Evolutionary conservation across 2,888 invertebrate genomes (phyloP).

Genomic region (Platycheirus albimanus): DNA sequence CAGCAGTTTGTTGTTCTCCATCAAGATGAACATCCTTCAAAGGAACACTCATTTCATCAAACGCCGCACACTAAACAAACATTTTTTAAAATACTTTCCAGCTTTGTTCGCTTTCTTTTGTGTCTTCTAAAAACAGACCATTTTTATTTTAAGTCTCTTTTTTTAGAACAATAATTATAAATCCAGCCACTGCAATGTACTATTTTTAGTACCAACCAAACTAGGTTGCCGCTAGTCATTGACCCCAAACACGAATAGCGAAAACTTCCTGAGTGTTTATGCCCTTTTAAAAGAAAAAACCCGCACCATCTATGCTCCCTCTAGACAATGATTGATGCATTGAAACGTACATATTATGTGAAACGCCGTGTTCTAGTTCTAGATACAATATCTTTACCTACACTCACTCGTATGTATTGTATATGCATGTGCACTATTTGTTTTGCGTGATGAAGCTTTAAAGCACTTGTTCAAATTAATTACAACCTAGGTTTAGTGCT

Average conservation of each 20-base stretch:
- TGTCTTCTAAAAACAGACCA: slow-evolving; percentile 29
- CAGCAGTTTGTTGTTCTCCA: background rate
- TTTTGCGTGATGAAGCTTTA: slow-evolving; percentile 53
- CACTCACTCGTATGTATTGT: too few relatives aligned
- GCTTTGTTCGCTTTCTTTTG: background rate
- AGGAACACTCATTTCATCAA: background rate
- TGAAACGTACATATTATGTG: slow-evolving; percentile 15
- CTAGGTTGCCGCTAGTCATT: slow-evolving; percentile 69
- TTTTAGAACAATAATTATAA: slow-evolving; percentile 38
- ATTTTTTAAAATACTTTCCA: background rate
- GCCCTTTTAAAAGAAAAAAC: background rate
- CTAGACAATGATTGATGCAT: slow-evolving; percentile 56
- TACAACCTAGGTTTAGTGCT: slow-evolving; percentile 24
- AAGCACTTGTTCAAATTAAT: slow-evolving; percentile 54
- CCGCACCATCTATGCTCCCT: slow-evolving; percentile 21
- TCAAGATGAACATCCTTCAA: too few relatives aligned
- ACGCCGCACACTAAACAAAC: background rate
- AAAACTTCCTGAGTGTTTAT: slow-evolving; percentile 31
- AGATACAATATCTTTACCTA: slow-evolving; percentile 27
- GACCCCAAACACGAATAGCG: slow-evolving; percentile 64
- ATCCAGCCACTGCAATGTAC: slow-evolving; percentile 49
- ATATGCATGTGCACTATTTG: slow-evolving; percentile 46
- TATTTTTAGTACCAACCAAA: slow-evolving; percentile 33
- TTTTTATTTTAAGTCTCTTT: slow-evolving; percentile 51
- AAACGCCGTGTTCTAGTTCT: slow-evolving; percentile 44